Conservation (phyloP, 2,888 invertebrate genomes). For the Dione vanillae region DNA sequence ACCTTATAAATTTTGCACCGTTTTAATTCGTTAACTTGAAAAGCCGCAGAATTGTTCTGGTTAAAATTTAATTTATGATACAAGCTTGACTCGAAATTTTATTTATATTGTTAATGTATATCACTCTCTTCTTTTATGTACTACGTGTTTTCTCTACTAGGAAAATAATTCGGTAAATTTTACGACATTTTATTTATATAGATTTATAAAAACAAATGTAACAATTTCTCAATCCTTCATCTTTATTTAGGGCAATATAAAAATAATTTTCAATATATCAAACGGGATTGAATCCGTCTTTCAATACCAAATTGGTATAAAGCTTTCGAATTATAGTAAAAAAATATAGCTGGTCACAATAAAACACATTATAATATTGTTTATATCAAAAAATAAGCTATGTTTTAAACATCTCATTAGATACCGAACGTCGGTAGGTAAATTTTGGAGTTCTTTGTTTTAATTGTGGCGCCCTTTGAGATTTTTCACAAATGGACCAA, state of each 20-base stretch:
- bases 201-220: too few relatives aligned
- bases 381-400: too few relatives aligned
- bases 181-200: background rate
- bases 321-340: background rate
- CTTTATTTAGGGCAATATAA: background rate
- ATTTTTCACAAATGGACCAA: conserved; percentile 10
- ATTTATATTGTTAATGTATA: conserved; percentile 37
- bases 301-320: background rate
- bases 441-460: background rate
- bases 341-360: background rate
- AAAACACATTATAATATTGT: too few relatives aligned
- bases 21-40: conserved; percentile 46
- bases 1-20: conserved; percentile 45
- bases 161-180: background rate
- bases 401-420: background rate
- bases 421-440: too few relatives aligned
- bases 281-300: background rate
- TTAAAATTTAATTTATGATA: conserved; percentile 46
- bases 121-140: background rate
- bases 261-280: conserved; percentile 8
- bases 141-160: background rate
- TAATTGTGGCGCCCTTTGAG: background rate
- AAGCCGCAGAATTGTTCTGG: conserved; percentile 43
- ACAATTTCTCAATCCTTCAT: background rate
- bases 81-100: conserved; percentile 35